Evolutionary conservation across 2,888 invertebrate species (phyloP).

Genomic region (Cheilosia grossa): DNA sequence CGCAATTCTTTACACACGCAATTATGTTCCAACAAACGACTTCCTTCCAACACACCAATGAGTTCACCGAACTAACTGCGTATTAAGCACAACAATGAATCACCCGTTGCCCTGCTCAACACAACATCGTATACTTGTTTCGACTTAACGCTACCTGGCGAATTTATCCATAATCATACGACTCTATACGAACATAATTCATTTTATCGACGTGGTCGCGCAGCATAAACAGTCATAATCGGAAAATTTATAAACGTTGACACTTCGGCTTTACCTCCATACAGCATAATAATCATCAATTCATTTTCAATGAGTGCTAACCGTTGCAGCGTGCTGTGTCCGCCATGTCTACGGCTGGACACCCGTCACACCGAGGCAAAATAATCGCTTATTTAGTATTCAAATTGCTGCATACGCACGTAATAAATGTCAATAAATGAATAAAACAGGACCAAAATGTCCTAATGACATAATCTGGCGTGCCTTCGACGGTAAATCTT

Average conservation of each 20-base stretch:
- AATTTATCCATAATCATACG: conserved; percentile 31
- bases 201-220: conserved; percentile 2
- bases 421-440: conserved; percentile 68
- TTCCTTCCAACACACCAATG: too few relatives aligned
- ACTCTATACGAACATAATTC: conserved; percentile 31
- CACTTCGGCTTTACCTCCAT: conserved; percentile 20
- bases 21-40: too few relatives aligned
- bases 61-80: neutral
- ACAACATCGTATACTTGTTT: conserved; percentile 5
- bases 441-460: conserved; percentile 59
- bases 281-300: conserved; percentile 55
- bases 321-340: neutral
- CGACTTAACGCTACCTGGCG: conserved; percentile 17
- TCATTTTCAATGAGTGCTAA: conserved; percentile 29
- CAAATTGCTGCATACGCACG: conserved; percentile 67
- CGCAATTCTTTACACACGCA: too few relatives aligned
- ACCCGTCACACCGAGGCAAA: conserved; percentile 32
- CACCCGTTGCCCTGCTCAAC: neutral
- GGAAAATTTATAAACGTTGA: conserved; percentile 38
- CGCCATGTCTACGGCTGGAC: conserved; percentile 16
- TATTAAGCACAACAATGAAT: conserved; percentile 7
- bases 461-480: conserved; percentile 59
- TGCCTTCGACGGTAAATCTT: conserved; percentile 44
- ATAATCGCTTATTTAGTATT: conserved; percentile 71
- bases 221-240: conserved; percentile 2